Evolutionary conservation across 2,888 invertebrate species (phyloP).

Genomic region (Anodontia alba): DNA sequence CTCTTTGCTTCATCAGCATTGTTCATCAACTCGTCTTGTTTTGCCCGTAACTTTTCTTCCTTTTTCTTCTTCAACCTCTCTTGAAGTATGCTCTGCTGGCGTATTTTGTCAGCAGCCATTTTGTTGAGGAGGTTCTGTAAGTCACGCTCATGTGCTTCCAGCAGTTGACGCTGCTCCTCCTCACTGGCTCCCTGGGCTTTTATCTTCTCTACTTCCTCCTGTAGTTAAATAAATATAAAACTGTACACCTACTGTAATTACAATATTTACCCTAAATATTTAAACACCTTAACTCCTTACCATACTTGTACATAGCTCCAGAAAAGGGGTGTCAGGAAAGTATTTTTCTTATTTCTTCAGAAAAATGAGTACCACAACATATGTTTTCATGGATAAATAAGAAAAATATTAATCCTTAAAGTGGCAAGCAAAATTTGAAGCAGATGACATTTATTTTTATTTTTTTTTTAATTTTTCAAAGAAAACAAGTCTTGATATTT

Average conservation of each 20-base stretch:
- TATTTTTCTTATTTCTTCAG: too few relatives aligned
- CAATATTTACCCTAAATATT: too few relatives aligned
- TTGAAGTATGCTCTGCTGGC: constrained; percentile 82
- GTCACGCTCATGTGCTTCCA: constrained; percentile 79
- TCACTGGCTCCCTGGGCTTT: constrained; percentile 75
- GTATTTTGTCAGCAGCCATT: constrained; percentile 81
- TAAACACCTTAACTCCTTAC: too few relatives aligned
- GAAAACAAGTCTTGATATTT: too few relatives aligned
- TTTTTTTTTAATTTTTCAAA: too few relatives aligned
- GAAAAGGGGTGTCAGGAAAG: too few relatives aligned
- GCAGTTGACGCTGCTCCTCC: constrained; percentile 77
- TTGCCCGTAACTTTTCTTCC: constrained; percentile 75
- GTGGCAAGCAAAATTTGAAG: too few relatives aligned
- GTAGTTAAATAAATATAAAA: constrained; percentile 22
- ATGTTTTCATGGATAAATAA: too few relatives aligned
- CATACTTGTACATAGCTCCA: too few relatives aligned
- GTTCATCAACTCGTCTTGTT: constrained; percentile 72
- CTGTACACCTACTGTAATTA: background rate
- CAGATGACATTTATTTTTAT: too few relatives aligned
- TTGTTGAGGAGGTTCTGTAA: constrained; percentile 78
- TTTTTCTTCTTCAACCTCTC: constrained; percentile 78
- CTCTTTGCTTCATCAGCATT: constrained; percentile 68
- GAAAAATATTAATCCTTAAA: too few relatives aligned
- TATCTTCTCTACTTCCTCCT: constrained; percentile 80
- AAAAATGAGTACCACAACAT: too few relatives aligned